These are phyloP conservation scores for Microcebus griseorufus DNA, from an alignment of 2,113 vertebrate species.

Conservation along the genomic window DNA sequence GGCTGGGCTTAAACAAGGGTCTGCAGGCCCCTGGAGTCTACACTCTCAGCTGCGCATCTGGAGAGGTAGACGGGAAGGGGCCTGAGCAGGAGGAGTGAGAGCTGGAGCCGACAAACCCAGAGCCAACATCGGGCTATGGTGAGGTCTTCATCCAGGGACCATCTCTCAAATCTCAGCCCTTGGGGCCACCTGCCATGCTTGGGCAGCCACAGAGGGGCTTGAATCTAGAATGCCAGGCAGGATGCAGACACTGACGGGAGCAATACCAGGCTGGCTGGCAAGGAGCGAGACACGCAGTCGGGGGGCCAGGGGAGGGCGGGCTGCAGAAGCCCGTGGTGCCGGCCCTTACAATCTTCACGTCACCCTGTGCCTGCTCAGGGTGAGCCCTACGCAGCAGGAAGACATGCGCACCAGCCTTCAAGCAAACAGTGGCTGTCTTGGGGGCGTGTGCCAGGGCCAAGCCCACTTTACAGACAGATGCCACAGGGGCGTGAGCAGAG, in stretches of 20 bases:
- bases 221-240: neutral
- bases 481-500: neutral
- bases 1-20: neutral
- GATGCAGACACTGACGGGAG: neutral
- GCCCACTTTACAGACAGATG: accelerated
- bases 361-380: accelerated
- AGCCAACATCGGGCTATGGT: neutral
- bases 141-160: neutral
- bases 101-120: too few relatives aligned
- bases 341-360: accelerated
- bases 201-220: neutral
- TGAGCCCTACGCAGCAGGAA: neutral
- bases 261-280: neutral
- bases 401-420: neutral
- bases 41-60: neutral
- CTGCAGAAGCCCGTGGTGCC: neutral
- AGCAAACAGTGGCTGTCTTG: too few relatives aligned
- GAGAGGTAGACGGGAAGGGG: neutral
- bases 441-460: neutral
- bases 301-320: accelerated
- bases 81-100: neutral
- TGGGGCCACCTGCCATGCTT: neutral
- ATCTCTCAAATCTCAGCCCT: neutral
- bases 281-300: accelerated
- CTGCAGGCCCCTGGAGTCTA: neutral